Base-by-base conservation (phyloP, 92 coral and sea anemone species). In the Palythoa grandis region DNA sequence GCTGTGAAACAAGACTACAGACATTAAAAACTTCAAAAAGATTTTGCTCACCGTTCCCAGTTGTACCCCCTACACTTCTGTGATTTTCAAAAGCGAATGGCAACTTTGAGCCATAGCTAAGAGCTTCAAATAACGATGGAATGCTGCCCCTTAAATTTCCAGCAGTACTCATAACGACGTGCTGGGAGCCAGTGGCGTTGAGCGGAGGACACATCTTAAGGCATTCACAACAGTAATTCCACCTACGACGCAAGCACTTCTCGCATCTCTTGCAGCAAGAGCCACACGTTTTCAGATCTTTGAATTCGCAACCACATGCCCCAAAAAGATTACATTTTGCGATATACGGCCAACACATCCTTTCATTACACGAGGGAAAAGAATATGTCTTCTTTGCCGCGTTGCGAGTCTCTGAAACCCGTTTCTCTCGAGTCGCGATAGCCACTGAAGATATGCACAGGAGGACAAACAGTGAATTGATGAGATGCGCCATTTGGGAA, bases 161-260 rank as follows among this genome's bases (percentile, higher is more conserved):
- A 67, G 56, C 19, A 10, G 78, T 92, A 52, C 93, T 89, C 52
- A 88, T 88, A 38, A 83, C 70, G 52, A 70, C 76, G 1, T n/a
- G 37, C 14, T 83, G 68, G 23, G 82, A 40, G 3, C 56, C 61
- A 77, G 78, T 90, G 12, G 57, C 67, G 63, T 85, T 86, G 2
- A 47, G 40, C 19, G n/a, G 60, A 17, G 85, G 74, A 54, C 97
- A 93, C 25, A 93, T 83, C 5, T 94, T 94, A 6, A 93, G 84
- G 16, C 97, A 93, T 47, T 74, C 90, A 56, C 97, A 93, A 52
- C 97, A 93, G 38, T 89, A 82, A 35, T 19, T 87, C 97, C 97
- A 93, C 38, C 87, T 83, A 58, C 73, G 57, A 7, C 93, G 93
- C 67, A 93, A 85, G 70, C 97, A 93, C 70, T 83, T 84, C 52